Evolutionary conservation across 2,797 vertebrate genomes (phyloP), one percentile per base, ranked within the genome.

Genomic region (Thripadectes ignobilis): DNA sequence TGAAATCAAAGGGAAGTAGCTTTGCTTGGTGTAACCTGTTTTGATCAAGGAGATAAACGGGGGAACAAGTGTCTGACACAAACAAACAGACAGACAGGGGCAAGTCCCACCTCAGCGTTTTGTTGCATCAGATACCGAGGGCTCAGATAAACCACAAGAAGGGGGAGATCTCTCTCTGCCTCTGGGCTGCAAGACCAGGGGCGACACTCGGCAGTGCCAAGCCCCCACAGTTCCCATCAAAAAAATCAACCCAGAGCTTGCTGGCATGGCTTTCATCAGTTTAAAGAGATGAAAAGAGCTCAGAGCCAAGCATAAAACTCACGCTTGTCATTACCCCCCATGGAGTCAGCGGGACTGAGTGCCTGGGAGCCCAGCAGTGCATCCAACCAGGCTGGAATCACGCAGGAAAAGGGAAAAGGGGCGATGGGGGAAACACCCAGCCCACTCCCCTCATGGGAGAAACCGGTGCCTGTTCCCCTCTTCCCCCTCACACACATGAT

Each of bases 1-100:
- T 95, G 96, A 91, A 96, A 96, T 96, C 96, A 96, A 97, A 97
- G 95, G 87, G 95, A 95, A 96, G 97, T 74, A 91, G 83, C 93
- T 96, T 54, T 32, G 93, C 91, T 93, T 96, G 96, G 95, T 95
- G 95, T 82, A 95, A 96, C 88, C 89, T 88, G 95, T 96, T 96
- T 86, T 92, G 88, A 97, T 96, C 49, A 18, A 91, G 74, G 57
- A 91, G 95, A 96, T 97, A 93, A 96, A 32, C 45, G 55, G 91
- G 96, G 96, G 92, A 95, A 93, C 88, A 89, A 95, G 91, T 89
- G 92, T 95, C 95, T 95, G 93, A 95, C 85, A 89, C 91, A 96
- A 96, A 97, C 93, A 95, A 96, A 96, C 95, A 96, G 91, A 94
- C 89, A 93, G 92, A 96, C 91, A 66, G 93, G 93, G 95, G 94